Conservation (phyloP, 2,113 vertebrate species). For the Gasterosteus nipponicus region DNA sequence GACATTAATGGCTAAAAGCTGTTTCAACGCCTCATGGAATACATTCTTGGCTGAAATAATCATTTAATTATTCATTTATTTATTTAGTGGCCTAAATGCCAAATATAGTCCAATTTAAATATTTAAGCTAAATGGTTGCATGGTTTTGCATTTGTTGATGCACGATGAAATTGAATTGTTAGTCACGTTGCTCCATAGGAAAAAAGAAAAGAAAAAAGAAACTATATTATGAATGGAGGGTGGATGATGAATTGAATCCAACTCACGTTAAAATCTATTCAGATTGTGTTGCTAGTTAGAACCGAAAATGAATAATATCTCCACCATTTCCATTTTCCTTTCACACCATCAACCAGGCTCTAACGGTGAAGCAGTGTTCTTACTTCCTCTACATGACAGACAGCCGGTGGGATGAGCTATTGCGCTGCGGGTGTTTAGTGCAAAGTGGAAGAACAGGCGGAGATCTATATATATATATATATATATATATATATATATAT, state of each 20-base stretch:
- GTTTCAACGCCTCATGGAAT: neutral
- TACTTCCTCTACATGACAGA: constrained; percentile 3
- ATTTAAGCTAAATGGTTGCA: neutral
- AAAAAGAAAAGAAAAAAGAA: too few species aligned
- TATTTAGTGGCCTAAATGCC: neutral
- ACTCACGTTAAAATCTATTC: neutral
- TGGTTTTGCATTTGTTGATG: neutral
- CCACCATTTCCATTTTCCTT: neutral
- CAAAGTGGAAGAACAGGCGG: constrained; percentile 23
- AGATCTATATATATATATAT: constrained; percentile 17
- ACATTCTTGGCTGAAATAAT: neutral
- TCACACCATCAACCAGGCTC: neutral
- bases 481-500: constrained; percentile 15
- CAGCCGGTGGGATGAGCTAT: constrained; percentile 26
- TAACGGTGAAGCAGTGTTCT: neutral
- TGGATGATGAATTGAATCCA: too few species aligned
- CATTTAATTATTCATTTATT: neutral
- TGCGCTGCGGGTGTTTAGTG: constrained; percentile 22
- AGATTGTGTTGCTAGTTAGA: neutral
- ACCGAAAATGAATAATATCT: neutral
- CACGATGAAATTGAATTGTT: too few species aligned
- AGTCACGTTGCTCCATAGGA: too few species aligned
- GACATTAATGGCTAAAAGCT: neutral
- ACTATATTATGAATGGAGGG: too few species aligned
- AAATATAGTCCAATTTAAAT: neutral